Conservation (phyloP, 2,797 vertebrate genomes). For the Lagorchestes hirsutus region DNA sequence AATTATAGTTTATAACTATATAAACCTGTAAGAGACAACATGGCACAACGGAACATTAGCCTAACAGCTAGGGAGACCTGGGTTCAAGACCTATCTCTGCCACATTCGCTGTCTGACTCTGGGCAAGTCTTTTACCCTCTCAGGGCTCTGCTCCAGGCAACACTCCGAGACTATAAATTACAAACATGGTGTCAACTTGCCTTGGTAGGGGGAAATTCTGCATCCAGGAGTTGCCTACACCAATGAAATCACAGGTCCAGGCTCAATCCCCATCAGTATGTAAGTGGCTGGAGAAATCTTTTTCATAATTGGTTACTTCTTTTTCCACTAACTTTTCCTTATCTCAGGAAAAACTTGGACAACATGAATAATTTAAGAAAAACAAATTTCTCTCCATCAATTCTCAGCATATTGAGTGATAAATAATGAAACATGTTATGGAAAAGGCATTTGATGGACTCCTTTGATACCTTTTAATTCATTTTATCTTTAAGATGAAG, state of each 20-base stretch:
- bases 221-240: neutral
- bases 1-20: neutral
- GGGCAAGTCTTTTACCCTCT: neutral
- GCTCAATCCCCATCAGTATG: neutral
- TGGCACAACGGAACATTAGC: neutral
- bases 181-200: neutral
- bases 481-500: conserved; percentile 7
- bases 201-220: neutral
- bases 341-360: neutral
- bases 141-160: neutral
- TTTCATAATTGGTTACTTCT: neutral
- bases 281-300: neutral
- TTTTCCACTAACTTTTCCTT: neutral
- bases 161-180: neutral
- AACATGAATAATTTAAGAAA: conserved; percentile 13
- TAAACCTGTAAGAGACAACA: neutral
- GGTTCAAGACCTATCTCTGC: neutral
- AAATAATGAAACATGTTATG: conserved; percentile 7
- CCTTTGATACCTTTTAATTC: conserved; percentile 28
- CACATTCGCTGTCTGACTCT: neutral
- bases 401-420: conserved; percentile 4
- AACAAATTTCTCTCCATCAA: conserved; percentile 10
- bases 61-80: neutral
- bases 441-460: neutral
- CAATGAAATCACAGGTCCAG: neutral